Conservation (phyloP, 2,888 invertebrate genomes). For the Podabrus alpinus region DNA sequence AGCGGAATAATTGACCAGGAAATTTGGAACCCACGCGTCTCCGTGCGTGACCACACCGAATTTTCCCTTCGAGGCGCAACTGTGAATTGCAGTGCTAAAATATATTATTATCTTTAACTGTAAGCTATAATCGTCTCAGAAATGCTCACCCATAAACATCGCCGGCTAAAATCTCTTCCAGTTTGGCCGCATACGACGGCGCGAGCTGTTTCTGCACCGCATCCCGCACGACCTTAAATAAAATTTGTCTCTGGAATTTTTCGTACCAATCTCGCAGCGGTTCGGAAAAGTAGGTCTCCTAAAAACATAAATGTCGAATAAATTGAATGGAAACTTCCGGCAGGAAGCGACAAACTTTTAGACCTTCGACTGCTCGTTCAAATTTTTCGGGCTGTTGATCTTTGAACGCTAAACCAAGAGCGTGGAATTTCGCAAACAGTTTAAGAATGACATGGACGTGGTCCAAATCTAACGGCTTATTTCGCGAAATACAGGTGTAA, state of each 20-base stretch:
- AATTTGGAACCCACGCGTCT: slow-evolving; percentile 79
- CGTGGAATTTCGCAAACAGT: slow-evolving; percentile 56
- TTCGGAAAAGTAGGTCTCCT: slow-evolving; percentile 65
- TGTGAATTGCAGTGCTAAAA: slow-evolving; percentile 46
- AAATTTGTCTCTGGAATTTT: slow-evolving; percentile 57
- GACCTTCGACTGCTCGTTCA: slow-evolving; percentile 32
- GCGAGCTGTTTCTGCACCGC: slow-evolving; percentile 69
- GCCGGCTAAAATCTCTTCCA: slow-evolving; percentile 60
- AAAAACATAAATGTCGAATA: slow-evolving; percentile 9
- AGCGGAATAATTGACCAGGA: slow-evolving; percentile 59
- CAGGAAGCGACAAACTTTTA: slow-evolving; percentile 40
- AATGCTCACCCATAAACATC: slow-evolving; percentile 57
- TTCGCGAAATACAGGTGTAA: slow-evolving; percentile 47
- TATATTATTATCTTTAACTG: neutral
- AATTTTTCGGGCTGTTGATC: slow-evolving; percentile 52
- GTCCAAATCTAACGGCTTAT: slow-evolving; percentile 44
- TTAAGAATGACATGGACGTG: slow-evolving; percentile 48
- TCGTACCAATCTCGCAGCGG: slow-evolving; percentile 62
- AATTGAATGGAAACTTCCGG: neutral
- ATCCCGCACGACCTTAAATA: slow-evolving; percentile 62
- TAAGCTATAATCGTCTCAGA: slow-evolving; percentile 22
- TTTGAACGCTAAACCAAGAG: slow-evolving; percentile 55
- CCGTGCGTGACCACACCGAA: slow-evolving; percentile 69
- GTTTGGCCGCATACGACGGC: slow-evolving; percentile 61
- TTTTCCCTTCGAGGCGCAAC: slow-evolving; percentile 34